A percentile compares a stretch with the other conserved stretches of the same genome.
Evolutionary conservation across 2,888 invertebrate species (phyloP).

Genomic region (Xanthia togata): DNA sequence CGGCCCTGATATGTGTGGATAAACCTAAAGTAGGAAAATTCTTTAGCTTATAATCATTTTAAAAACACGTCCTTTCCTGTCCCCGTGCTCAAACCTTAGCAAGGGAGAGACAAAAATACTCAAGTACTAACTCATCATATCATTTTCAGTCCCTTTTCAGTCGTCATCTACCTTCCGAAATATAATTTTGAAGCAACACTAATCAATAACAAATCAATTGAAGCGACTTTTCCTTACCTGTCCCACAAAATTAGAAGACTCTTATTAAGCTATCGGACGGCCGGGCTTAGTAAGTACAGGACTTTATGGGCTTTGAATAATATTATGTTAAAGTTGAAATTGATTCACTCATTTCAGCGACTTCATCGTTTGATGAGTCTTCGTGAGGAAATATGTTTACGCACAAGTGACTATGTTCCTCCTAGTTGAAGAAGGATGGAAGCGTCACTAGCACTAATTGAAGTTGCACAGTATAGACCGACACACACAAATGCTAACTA

Average conservation of each 20-base stretch:
- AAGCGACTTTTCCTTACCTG: conserved; percentile 26
- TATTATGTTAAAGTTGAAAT: conserved; percentile 1
- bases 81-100: too few relatives aligned
- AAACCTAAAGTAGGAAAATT: not conserved
- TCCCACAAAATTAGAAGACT: conserved; percentile 2
- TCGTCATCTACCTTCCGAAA: not conserved
- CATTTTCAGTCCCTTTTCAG: not conserved
- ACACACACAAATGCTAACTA: not conserved
- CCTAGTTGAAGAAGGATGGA: not conserved
- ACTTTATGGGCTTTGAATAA: conserved; percentile 5
- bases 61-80: not conserved
- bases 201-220: conserved; percentile 30
- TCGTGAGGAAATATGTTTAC: not conserved
- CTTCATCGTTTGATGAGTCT: not conserved
- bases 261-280: not conserved
- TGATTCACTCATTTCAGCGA: not conserved
- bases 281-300: not conserved
- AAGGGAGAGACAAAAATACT: not conserved
- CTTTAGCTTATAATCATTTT: not conserved
- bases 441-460: not conserved
- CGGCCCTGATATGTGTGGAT: too few relatives aligned
- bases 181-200: not conserved
- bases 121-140: not conserved
- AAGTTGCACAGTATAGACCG: not conserved
- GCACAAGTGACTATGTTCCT: not conserved